Evolutionary conservation across 2,113 vertebrate species (phyloP).

Genomic region (Neogale vison): DNA sequence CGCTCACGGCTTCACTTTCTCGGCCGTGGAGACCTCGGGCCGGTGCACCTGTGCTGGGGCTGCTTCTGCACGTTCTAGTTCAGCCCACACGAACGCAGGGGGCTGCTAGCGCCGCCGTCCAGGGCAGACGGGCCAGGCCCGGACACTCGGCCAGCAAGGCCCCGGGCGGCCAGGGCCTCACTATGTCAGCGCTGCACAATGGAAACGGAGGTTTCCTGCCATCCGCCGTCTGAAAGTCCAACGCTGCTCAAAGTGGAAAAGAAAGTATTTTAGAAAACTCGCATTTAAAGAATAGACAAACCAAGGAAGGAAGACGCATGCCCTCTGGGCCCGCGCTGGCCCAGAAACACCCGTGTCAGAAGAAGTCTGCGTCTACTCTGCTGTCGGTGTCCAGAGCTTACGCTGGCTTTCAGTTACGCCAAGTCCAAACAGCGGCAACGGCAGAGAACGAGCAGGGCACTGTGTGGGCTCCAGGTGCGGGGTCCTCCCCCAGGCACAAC

Average conservation of each 20-base stretch:
- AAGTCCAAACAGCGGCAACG: not conserved
- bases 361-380: rapidly evolving
- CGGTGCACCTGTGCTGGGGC: not conserved
- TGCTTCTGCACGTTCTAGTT: rapidly evolving
- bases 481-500: not conserved
- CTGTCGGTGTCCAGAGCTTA: rapidly evolving
- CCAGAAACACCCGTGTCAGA: not conserved
- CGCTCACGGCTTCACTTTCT: not conserved
- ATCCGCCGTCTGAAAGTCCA: not conserved
- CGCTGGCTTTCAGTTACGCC: not conserved
- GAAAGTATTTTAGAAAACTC: not conserved
- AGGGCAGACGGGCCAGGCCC: not conserved
- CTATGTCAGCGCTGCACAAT: not conserved
- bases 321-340: no score
- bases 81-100: not conserved
- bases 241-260: not conserved
- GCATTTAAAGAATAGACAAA: not conserved
- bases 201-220: not conserved
- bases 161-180: not conserved
- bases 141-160: not conserved
- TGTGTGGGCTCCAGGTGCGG: not conserved
- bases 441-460: not conserved
- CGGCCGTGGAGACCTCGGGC: not conserved
- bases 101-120: not conserved
- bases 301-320: not conserved